Conservation (phyloP, 2,888 invertebrate species). For the Sussaba pulchella region DNA sequence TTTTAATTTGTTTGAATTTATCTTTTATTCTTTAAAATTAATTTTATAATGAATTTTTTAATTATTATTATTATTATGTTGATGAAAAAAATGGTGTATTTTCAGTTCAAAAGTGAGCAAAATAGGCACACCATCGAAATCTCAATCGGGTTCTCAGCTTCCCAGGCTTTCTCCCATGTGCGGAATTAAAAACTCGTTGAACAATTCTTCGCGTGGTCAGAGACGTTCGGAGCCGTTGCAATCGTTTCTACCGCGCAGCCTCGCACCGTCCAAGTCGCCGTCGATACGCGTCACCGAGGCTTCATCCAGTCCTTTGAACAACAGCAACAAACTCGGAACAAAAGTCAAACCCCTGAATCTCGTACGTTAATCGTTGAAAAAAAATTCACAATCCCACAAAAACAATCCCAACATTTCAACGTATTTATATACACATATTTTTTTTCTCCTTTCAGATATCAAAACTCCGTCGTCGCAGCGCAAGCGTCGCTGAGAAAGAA, state of each 20-base stretch:
- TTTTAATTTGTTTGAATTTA: too few species aligned
- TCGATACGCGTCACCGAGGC: conserved; percentile 59
- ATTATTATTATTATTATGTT: too few species aligned
- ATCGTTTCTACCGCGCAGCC: conserved; percentile 67
- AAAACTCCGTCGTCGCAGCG: conserved; percentile 73
- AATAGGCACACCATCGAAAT: conserved; percentile 55
- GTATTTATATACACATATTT: too few species aligned
- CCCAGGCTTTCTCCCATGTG: conserved; percentile 56
- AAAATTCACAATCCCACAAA: background rate
- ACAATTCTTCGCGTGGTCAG: conserved; percentile 55
- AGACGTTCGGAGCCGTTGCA: conserved; percentile 59
- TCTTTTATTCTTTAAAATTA: too few species aligned
- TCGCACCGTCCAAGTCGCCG: conserved; percentile 40
- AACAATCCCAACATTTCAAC: background rate
- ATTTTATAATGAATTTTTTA: too few species aligned
- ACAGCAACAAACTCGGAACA: conserved; percentile 71
- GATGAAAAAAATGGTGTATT: background rate
- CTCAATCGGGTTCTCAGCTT: conserved; percentile 51
- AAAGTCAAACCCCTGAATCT: conserved; percentile 75
- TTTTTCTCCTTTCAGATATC: conserved; percentile 71
- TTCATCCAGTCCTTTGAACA: conserved; percentile 76
- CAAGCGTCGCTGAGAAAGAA: conserved; percentile 76
- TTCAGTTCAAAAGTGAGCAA: conserved; percentile 45
- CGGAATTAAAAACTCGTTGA: conserved; percentile 45
- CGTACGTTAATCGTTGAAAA: conserved; percentile 69